Evolutionary conservation across 2,888 invertebrate species (phyloP).

Genomic region (Zaprionus lineosus): DNA sequence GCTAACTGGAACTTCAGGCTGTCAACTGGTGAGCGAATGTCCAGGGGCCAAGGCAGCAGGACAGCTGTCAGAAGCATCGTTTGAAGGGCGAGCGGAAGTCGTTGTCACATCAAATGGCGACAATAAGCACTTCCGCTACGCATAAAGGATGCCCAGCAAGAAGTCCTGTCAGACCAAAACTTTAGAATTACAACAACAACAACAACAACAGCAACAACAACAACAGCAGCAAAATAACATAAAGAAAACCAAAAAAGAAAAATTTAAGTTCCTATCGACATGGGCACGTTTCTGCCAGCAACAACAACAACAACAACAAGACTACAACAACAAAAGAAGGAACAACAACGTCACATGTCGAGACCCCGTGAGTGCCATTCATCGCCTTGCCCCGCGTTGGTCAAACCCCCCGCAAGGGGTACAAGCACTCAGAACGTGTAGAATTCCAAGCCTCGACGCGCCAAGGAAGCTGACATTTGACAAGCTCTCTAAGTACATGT

Average conservation of each 20-base stretch:
- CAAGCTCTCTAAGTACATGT: constrained; percentile 20
- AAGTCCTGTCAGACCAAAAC: not conserved
- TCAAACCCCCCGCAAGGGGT: constrained; percentile 14
- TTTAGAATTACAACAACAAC: not conserved
- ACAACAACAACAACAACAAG: constrained; percentile 8
- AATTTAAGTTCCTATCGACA: constrained; percentile 31
- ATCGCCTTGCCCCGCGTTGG: not conserved
- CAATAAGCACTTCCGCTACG: constrained; percentile 69
- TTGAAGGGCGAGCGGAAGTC: constrained; percentile 56
- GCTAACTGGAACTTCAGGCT: no score
- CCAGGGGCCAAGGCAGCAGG: constrained; percentile 22
- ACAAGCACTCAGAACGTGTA: constrained; percentile 26
- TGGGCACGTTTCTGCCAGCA: constrained; percentile 9
- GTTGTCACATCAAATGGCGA: constrained; percentile 78
- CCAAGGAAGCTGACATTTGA: constrained; percentile 48
- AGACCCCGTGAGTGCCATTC: constrained; percentile 21
- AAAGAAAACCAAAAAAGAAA: not conserved
- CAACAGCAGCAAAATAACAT: no score
- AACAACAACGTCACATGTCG: constrained; percentile 27
- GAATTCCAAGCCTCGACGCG: constrained; percentile 36
- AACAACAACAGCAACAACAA: not conserved
- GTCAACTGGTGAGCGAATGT: constrained; percentile 43
- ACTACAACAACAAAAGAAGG: not conserved
- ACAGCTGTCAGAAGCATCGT: not conserved
- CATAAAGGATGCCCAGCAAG: constrained; percentile 46